Evolutionary conservation across 2,888 invertebrate genomes (phyloP), one percentile per base, ranked within the genome.

Genomic region (Calameuta pallipes): DNA sequence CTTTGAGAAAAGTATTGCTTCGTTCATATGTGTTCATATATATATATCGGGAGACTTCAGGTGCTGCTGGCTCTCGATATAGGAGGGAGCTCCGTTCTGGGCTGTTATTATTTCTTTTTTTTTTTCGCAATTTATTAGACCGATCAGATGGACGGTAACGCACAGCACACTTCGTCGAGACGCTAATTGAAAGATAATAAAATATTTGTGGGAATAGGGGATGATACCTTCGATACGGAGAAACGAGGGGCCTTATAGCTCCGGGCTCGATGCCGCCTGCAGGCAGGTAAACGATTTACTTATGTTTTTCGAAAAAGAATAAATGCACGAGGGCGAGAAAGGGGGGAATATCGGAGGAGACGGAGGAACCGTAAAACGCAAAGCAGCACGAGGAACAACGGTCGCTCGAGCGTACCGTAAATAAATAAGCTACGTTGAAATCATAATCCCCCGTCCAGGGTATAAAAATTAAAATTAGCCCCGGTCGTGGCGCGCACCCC

Each of bases 401-500:
- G 70, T 70, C 70, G 70, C 70, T 12, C n/a, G 41, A 70, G 76
- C 78, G 80, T 78, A 81, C 83, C 85, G 80, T 82, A 82, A 83
- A 89, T 89, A 89, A 89, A 87, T 88, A 85, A 87, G 85, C 83
- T 82, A 80, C 83, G 85, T 76, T 85, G 88, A 87, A 89, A 87
- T 88, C 85, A 86, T 88, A 89, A 88, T 84, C 86, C 81, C 86
- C 83, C 86, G 78, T 77, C 80, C 80, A 30, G 23, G 86, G 88
- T 85, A 87, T 88, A 90, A 90, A 91, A 90, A 91, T 91, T 90
- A 91, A 91, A 91, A 91, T 91, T 91, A 91, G 91, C 89, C 84
- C 82, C 79, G 81, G 69, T 75, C 77, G 73, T 15, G 13, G 80
- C 78, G 74, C 69, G 34, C 81, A 73, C 83, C 84, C 83, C 83